phyloP scores from a whole-genome alignment of 30 jellyfish, hydroid and myxozoan species.

The Cassiopea xamachana region DNA sequence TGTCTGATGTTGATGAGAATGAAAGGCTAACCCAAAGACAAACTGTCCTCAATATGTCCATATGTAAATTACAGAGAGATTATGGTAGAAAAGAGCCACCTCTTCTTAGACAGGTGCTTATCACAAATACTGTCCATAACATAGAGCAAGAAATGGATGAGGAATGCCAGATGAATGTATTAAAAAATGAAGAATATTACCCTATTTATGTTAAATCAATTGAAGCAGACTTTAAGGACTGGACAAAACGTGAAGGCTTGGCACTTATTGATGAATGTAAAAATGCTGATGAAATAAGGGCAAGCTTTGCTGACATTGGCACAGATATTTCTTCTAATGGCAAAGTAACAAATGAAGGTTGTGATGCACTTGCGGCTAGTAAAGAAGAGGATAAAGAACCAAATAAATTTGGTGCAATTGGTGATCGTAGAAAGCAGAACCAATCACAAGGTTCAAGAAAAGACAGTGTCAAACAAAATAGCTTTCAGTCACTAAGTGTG shows the following conservation, averaged over 20 bases:
- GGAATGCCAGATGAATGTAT: constrained; percentile 65
- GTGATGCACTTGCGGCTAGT: constrained; percentile 19
- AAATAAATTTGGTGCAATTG: constrained; percentile 91
- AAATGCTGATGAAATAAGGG: constrained; percentile 71
- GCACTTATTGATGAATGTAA: constrained; percentile 53
- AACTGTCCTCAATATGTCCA: constrained; percentile 91
- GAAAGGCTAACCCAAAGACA: constrained; percentile 93
- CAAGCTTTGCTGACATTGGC: constrained; percentile 80
- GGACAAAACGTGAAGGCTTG: constrained; percentile 62
- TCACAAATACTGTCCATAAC: constrained; percentile 83
- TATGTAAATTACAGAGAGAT: constrained; percentile 90
- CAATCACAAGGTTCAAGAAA: constrained; percentile 19
- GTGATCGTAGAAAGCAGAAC: constrained; percentile 84
- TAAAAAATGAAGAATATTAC: constrained; percentile 50
- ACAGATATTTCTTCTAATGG: constrained; percentile 46
- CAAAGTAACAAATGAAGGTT: background rate
- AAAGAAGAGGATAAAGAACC: constrained; percentile 29
- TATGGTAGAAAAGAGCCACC: constrained; percentile 95
- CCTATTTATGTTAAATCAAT: constrained; percentile 59
- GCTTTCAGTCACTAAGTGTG: background rate
- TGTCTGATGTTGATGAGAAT: constrained; percentile 92
- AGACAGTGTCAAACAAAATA: constrained; percentile 21
- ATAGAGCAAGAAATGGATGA: constrained; percentile 95
- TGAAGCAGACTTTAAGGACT: constrained; percentile 62
- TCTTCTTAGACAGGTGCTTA: constrained; percentile 73